Evolutionary conservation across 2,797 vertebrate genomes (phyloP).

Genomic region (Epinephelus coioides): DNA sequence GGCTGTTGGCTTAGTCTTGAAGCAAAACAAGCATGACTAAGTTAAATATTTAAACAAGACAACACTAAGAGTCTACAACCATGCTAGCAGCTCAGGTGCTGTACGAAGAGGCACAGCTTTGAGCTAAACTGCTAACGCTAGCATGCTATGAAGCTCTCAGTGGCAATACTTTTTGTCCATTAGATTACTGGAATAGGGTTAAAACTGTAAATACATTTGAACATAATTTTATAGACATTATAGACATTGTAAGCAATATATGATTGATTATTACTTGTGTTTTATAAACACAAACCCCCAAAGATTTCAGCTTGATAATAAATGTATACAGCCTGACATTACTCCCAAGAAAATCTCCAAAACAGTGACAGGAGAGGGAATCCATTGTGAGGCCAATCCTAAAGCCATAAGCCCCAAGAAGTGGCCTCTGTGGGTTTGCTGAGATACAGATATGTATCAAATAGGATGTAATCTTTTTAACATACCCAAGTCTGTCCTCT

Average conservation of each 20-base stretch:
- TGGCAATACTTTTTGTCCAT: not conserved
- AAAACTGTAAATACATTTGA: not conserved
- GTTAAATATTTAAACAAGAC: not conserved
- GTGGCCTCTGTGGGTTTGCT: not conserved
- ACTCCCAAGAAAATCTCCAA: not conserved
- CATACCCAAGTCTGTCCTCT: slow-evolving; percentile 93
- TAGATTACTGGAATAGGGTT: not conserved
- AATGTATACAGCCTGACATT: not conserved
- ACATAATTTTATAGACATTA: not conserved
- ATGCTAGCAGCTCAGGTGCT: not conserved
- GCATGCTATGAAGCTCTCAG: too few relatives aligned
- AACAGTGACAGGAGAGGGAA: not conserved
- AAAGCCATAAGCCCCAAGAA: not conserved
- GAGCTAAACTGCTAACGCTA: not conserved
- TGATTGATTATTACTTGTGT: not conserved
- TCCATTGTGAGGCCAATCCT: not conserved
- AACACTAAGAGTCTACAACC: not conserved
- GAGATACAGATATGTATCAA: not conserved
- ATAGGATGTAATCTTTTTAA: not conserved
- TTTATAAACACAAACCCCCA: not conserved
- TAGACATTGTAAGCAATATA: not conserved
- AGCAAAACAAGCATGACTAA: too few relatives aligned
- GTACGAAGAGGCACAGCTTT: not conserved
- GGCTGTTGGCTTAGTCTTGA: not conserved
- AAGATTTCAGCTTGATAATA: not conserved